Evolutionary conservation across 2,888 invertebrate species (phyloP), one percentile per base, ranked within the genome.

Genomic region (Drosophila longiperda): DNA sequence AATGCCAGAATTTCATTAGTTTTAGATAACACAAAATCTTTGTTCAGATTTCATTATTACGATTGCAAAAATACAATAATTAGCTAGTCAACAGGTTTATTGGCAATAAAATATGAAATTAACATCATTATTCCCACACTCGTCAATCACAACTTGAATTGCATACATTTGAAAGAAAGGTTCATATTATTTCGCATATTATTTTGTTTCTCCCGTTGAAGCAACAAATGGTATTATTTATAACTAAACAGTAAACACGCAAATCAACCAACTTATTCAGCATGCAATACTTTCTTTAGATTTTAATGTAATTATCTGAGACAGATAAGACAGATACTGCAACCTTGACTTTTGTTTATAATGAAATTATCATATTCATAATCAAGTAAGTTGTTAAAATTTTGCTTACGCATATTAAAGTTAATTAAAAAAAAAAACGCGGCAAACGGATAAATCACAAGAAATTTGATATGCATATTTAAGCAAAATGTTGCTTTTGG

Each of bases 1-100:
- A 60, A 88, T 83, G 61, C 77, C 49, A 52, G 83, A 77, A 76
- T 80, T 52, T 40, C 52, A 78, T 73, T 73, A 63, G 62, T 59
- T 71, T 66, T 64, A 75, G 86, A 77, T 83, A 87, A 73, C 48
- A 65, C 71, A 60, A 75, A 65, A 20, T 6, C 17, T 45, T 66
- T 54, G 63, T 48, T 58, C 58, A 45, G 50, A 67, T 66, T 73
- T 62, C 29, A 60, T 58, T 42, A 66, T 57, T 63, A 55, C 50
- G 52, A 60, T 66, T 70, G 66, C 48, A 50, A 2, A 62, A 67
- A 64, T 58, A 55, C 68, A 38, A 38, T 64, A 73, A 63, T 42
- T 60, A 73, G 49, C 57, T 45, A 49, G 45, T 26, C 26, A 54
- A 26, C n/a, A n/a, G 26, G 26, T 55, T 26, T n/a, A 55, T 26